Evolutionary conservation across 2,797 vertebrate genomes (phyloP).

Genomic region (Manis pentadactyla): DNA sequence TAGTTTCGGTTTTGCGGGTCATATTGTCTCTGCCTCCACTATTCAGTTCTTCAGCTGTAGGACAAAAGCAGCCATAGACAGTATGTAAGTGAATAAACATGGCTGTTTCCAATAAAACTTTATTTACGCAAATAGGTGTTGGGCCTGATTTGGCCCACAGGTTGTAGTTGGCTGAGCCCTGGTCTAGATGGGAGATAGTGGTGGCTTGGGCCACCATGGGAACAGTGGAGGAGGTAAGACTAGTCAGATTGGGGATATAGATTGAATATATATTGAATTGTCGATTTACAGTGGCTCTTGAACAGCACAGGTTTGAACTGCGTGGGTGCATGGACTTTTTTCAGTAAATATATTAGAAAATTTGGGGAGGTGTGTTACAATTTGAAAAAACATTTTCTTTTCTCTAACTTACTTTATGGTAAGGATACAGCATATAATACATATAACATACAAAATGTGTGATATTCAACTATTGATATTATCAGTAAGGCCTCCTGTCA

Average conservation of each 20-base stretch:
- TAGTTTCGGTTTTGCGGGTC: not conserved
- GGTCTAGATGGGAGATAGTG: not conserved
- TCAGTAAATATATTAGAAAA: too few relatives aligned
- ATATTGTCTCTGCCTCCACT: not conserved
- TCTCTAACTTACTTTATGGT: too few relatives aligned
- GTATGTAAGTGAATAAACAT: not conserved
- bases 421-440: too few relatives aligned
- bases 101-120: not conserved
- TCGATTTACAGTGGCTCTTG: too few relatives aligned
- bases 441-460: too few relatives aligned
- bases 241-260: not conserved
- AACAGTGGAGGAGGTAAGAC: too few relatives aligned
- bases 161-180: not conserved
- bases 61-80: not conserved
- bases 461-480: too few relatives aligned
- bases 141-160: not conserved
- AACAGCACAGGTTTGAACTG: too few relatives aligned
- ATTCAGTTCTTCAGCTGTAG: not conserved
- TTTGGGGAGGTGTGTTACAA: too few relatives aligned
- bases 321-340: too few relatives aligned
- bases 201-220: not conserved
- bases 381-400: too few relatives aligned
- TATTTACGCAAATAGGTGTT: not conserved
- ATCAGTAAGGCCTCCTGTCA: too few relatives aligned
- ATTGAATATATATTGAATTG: not conserved